These are phyloP conservation scores for Temnothorax curvispinosus DNA, from an alignment of 1,140 invertebrate species.

Conservation along the genomic window DNA sequence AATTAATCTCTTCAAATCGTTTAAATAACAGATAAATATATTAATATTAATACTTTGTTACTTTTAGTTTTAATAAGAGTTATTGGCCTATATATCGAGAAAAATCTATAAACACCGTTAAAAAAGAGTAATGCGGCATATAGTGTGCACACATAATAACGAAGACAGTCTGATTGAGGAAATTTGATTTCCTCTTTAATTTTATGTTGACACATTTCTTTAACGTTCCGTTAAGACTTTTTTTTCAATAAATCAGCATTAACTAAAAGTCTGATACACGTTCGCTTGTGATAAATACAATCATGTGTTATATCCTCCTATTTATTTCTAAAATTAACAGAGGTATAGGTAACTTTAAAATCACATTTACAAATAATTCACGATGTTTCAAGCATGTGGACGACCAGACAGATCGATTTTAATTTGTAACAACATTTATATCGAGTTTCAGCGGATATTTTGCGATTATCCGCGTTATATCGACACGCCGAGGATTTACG, in stretches of 20 bases:
- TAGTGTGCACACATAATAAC: background rate
- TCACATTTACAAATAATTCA: background rate
- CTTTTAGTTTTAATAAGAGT: slow-evolving; percentile 10
- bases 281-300: too few relatives aligned
- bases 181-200: slow-evolving; percentile 31
- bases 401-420: background rate
- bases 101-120: background rate
- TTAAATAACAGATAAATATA: background rate
- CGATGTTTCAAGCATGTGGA: background rate
- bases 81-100: background rate
- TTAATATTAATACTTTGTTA: background rate
- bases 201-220: background rate
- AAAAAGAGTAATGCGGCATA: background rate
- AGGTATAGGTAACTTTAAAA: too few relatives aligned
- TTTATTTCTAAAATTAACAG: too few relatives aligned
- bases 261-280: too few relatives aligned
- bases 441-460: background rate
- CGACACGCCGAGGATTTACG: background rate
- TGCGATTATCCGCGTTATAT: background rate
- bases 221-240: background rate
- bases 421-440: background rate
- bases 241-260: too few relatives aligned
- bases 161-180: background rate
- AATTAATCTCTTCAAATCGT: background rate
- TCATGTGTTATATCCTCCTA: too few relatives aligned